Percentiles rank a stretch among this genome's conserved stretches.
phyloP scores from a whole-genome alignment of 2,113 vertebrate genomes.

The Barbus barbus region DNA sequence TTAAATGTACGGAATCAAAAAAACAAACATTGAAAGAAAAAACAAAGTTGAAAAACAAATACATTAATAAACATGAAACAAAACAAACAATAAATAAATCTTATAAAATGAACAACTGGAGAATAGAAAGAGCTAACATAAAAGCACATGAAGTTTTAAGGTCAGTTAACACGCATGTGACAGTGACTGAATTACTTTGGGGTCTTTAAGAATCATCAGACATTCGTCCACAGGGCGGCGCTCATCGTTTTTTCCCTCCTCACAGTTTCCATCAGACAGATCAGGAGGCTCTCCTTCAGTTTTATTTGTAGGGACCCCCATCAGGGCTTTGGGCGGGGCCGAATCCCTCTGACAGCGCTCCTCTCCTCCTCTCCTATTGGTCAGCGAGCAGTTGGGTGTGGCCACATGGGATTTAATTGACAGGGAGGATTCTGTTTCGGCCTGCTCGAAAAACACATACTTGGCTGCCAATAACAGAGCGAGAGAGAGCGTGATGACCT shows the following conservation, averaged over 20 bases:
- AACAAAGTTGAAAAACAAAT: too few species aligned
- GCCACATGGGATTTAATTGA: slow-evolving; percentile 87
- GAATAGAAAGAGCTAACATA: too few species aligned
- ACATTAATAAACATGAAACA: too few species aligned
- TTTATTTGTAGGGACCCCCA: background rate
- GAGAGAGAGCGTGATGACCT: slow-evolving; percentile 89
- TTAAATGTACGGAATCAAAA: too few species aligned
- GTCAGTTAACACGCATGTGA: too few species aligned
- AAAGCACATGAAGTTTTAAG: too few species aligned
- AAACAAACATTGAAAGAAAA: too few species aligned
- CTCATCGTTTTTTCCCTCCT: too few species aligned
- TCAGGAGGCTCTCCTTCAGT: background rate
- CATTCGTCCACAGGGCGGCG: slow-evolving; percentile 83
- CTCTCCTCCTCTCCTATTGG: slow-evolving; percentile 38
- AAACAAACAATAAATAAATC: too few species aligned
- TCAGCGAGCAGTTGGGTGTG: slow-evolving; percentile 68
- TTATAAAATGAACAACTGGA: rapidly evolving
- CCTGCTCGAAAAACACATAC: slow-evolving; percentile 97
- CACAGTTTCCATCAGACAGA: background rate
- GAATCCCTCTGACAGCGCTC: slow-evolving; percentile 80
- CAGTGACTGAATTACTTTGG: slow-evolving; percentile 73
- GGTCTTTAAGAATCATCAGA: slow-evolving; percentile 80
- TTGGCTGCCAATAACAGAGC: slow-evolving; percentile 92
- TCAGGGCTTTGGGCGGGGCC: slow-evolving; percentile 34
- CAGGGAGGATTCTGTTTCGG: slow-evolving; percentile 88